Conservation (phyloP, 2,888 invertebrate genomes). For the Steinernema hermaphroditum region DNA sequence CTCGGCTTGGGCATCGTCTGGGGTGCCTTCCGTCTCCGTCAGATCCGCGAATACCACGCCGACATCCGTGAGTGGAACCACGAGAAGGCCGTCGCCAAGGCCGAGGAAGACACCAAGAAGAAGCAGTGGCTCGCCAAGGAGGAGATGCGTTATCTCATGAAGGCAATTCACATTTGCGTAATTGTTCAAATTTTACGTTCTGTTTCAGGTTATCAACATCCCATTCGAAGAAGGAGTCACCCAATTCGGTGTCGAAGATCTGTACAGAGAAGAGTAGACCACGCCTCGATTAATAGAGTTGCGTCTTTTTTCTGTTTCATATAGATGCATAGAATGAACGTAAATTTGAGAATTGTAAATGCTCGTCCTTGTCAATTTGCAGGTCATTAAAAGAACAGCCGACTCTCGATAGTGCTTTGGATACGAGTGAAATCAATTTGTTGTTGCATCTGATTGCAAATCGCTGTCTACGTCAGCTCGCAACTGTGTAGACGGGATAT, state of each 20-base stretch:
- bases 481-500: no score
- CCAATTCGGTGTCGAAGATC: constrained; percentile 63
- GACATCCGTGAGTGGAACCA: constrained; percentile 65
- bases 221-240: constrained; percentile 65
- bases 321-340: neutral
- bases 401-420: neutral
- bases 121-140: constrained; percentile 66
- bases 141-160: constrained; percentile 64
- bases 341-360: neutral
- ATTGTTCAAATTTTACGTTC: neutral
- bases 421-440: neutral
- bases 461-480: neutral
- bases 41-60: constrained; percentile 63
- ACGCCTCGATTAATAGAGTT: neutral
- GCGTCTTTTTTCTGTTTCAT: constrained; percentile 14
- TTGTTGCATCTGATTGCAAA: neutral
- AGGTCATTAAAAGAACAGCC: neutral
- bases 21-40: constrained; percentile 54
- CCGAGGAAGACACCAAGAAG: constrained; percentile 59
- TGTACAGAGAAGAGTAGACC: constrained; percentile 62
- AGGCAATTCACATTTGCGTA: constrained; percentile 42
- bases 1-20: constrained; percentile 63
- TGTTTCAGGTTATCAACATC: constrained; percentile 58
- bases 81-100: constrained; percentile 63
- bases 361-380: neutral